A percentile compares a stretch with the other conserved stretches of the same genome.
Evolutionary conservation across 2,797 vertebrate species (phyloP).

Genomic region (Dendrocincla fuliginosa): DNA sequence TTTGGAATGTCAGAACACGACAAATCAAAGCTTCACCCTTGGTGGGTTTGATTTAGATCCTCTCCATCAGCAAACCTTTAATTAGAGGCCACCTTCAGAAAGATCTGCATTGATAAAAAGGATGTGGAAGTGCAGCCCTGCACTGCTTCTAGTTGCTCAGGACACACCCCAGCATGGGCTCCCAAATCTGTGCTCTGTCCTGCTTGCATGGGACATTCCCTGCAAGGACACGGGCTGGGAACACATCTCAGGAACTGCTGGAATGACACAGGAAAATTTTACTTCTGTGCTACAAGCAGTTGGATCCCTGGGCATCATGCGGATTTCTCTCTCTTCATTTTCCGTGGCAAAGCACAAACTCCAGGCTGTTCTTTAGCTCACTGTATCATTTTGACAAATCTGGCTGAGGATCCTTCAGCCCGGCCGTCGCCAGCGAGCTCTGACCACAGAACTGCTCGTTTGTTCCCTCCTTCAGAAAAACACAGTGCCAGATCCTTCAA

Average conservation of each 20-base stretch:
- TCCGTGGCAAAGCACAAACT: background rate
- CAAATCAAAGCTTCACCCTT: conserved; percentile 48
- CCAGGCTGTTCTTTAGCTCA: background rate
- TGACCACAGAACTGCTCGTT: background rate
- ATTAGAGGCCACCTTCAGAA: conserved; percentile 69
- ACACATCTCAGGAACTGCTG: background rate
- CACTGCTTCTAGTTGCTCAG: background rate
- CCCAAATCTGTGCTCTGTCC: background rate
- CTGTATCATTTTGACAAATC: background rate
- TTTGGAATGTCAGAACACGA: conserved; percentile 41
- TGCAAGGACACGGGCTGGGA: conserved; percentile 37
- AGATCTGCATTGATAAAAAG: conserved; percentile 41
- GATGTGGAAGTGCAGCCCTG: background rate
- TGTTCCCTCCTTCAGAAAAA: background rate
- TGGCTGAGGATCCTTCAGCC: background rate
- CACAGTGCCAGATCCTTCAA: background rate
- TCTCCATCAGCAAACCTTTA: conserved; percentile 64
- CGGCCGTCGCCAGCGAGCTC: background rate
- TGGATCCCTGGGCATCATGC: background rate
- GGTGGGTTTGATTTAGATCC: conserved; percentile 48
- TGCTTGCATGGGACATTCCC: background rate
- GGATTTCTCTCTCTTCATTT: background rate
- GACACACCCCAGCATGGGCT: background rate
- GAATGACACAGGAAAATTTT: background rate
- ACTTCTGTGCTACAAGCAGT: background rate